A percentile compares a stretch with the other conserved stretches of the same genome.
Conservation (phyloP, 2,113 vertebrate species). For the Cyprichromis sp. region DNA sequence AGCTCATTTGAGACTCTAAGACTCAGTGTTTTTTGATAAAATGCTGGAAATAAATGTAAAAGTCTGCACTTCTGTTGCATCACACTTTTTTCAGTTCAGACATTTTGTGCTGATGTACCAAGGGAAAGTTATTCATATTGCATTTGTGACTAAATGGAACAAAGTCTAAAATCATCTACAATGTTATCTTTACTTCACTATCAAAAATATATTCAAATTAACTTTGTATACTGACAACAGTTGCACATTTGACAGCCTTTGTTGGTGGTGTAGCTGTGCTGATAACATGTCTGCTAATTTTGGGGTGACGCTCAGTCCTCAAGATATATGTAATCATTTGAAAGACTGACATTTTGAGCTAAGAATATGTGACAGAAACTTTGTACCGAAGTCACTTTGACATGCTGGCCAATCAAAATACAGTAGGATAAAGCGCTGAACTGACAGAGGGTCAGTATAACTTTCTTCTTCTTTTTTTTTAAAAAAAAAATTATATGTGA, state of each 20-base stretch:
- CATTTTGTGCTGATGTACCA: neutral
- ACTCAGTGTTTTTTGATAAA: neutral
- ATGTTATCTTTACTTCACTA: neutral
- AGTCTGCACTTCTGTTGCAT: neutral
- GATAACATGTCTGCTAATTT: neutral
- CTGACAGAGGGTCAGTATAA: neutral
- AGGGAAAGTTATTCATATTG: neutral
- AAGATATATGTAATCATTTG: neutral
- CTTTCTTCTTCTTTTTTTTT: neutral
- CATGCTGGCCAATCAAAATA: neutral
- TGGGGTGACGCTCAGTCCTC: neutral
- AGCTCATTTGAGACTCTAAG: neutral
- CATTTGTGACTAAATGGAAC: neutral
- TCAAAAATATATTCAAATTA: neutral
- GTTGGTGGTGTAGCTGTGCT: neutral
- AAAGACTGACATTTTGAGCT: neutral
- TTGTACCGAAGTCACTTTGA: neutral
- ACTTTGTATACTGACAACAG: neutral
- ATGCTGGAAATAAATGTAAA: neutral
- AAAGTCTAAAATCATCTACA: neutral
- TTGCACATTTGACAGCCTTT: neutral
- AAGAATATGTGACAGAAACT: neutral
- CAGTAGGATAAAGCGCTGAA: neutral
- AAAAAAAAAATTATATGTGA: neutral
- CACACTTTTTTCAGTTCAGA: neutral